Base-by-base conservation (phyloP, 1,140 invertebrate genomes). In the Phocides pigmalion region DNA sequence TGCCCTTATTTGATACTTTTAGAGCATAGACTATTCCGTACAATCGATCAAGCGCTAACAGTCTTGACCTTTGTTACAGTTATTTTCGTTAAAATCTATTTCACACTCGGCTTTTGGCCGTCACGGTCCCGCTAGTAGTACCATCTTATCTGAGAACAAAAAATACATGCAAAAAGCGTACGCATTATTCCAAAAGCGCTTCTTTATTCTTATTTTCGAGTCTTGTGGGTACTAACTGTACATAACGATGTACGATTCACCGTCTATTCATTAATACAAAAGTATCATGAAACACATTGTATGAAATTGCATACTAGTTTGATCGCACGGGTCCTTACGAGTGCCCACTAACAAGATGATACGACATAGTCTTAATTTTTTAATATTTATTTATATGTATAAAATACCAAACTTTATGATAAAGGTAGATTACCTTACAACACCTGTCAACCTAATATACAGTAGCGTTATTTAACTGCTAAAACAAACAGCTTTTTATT, bases 201-300 rank as follows among this genome's bases (percentile, higher is more conserved):
- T 39, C 50, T 53, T 39, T 39, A 53, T 39, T 39, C 49, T n/a
- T 37, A 16, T 14, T 51, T 37, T n/a, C 4, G 14, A 19, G 9
- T 53, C 37, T 37, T 15, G 50, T 47, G n/a, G 16, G 50, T 28
- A 51, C 20, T 53, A 53, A 39, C 50, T 53, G 50, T 53, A 53
- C 35, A 53, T 47, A 47, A 47, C 16, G 42, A 44, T 9, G 28
- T n/a, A n/a, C n/a, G n/a, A n/a, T n/a, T n/a, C n/a, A n/a, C n/a
- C n/a, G n/a, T n/a, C n/a, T n/a, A n/a, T 37, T 47, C 44, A 19
- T 11, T n/a, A 20, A 32, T 32, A 35, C 15, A 35, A 32, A 32
- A 50, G 25, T 11, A 20, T 25, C 11, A 42, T 49, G 9, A 50
- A 22, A 14, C 19, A 51, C 16, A 54, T 9, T 32, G 35, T 37